Base-by-base conservation (phyloP, 2,797 vertebrate species). In the Discoglossus pictus region DNA sequence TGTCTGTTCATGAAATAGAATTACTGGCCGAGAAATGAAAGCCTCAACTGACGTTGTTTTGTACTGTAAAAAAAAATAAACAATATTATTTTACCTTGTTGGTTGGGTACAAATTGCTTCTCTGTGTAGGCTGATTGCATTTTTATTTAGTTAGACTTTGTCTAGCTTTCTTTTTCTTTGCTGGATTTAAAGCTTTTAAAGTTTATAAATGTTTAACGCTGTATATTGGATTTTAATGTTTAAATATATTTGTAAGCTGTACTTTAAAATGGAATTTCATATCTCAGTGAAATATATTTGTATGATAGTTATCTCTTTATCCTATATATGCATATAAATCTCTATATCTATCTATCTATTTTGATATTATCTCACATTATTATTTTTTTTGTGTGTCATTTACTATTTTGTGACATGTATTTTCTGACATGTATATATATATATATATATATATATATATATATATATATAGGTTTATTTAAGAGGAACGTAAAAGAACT, bases 1-100 rank as follows among this genome's bases (percentile, higher is more conserved):
- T 87, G 83, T 87, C 83, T 88, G 79, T 84, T 77, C 83, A 75
- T 82, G 81, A 84, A 89, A 92, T 88, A 78, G 72, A 83, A 89
- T 90, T 90, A 89, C 81, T 82, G 80, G 50, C 74, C 43, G 74
- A 84, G 80, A 84, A 89, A 85, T 80, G 75, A 86, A 86, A 89
- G 88, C 78, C 81, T 78, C 56, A 81, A 82, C 82, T 90, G 88
- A 89, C 88, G 87, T 74, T 67, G 81, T 78, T 34, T 69, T n/a
- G n/a, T 79, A 83, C 81, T 81, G 74, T 80, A 75, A 62, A 78
- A 80, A 83, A 63, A 86, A 87, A 83, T 83, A 81, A 86, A 86
- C 78, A 79, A 86, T 86, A 81, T 78, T 80, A 84, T 89, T 85
- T 88, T 79, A 79, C 72, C 79, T 88, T 80, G 76, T 77, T 84